Evolutionary conservation across 2,797 vertebrate genomes (phyloP).

Genomic region (Odontamblyopus lacepedii): DNA sequence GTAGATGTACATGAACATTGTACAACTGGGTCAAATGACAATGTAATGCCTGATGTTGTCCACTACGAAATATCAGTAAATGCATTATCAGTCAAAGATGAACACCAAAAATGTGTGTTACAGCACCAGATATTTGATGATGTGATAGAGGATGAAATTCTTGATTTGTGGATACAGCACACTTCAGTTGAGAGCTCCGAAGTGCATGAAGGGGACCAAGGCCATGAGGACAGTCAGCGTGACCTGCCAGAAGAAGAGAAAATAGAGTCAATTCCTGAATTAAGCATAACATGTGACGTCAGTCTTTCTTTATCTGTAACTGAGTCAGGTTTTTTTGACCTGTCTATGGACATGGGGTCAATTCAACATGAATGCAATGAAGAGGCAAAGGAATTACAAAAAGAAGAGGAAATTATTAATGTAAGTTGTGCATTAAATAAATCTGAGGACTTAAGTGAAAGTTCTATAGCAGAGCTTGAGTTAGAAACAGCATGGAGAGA

Average conservation of each 20-base stretch:
- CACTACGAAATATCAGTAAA: neutral
- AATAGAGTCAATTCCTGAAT: slow-evolving; percentile 22
- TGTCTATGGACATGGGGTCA: slow-evolving; percentile 9
- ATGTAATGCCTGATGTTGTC: slow-evolving; percentile 11
- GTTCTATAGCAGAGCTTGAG: neutral
- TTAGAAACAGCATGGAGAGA: slow-evolving; percentile 11
- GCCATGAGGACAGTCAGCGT: neutral
- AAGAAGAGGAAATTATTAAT: neutral
- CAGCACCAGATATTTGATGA: slow-evolving; percentile 12
- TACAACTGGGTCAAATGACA: neutral
- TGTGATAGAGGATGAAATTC: slow-evolving; percentile 57
- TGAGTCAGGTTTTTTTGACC: slow-evolving; percentile 38
- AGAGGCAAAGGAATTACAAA: neutral
- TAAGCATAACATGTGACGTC: slow-evolving; percentile 21
- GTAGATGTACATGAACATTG: neutral
- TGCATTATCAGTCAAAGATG: neutral
- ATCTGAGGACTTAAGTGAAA: slow-evolving; percentile 15
- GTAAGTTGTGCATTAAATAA: slow-evolving; percentile 15
- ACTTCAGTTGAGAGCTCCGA: slow-evolving; percentile 17
- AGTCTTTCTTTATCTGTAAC: slow-evolving; percentile 29
- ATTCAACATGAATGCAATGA: slow-evolving; percentile 9
- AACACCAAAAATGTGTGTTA: slow-evolving; percentile 9
- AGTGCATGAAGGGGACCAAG: slow-evolving; percentile 12
- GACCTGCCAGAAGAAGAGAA: slow-evolving; percentile 10
- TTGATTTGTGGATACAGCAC: slow-evolving; percentile 57